Base-by-base conservation (phyloP, 2,888 invertebrate species). In the Philereme vetulata region DNA sequence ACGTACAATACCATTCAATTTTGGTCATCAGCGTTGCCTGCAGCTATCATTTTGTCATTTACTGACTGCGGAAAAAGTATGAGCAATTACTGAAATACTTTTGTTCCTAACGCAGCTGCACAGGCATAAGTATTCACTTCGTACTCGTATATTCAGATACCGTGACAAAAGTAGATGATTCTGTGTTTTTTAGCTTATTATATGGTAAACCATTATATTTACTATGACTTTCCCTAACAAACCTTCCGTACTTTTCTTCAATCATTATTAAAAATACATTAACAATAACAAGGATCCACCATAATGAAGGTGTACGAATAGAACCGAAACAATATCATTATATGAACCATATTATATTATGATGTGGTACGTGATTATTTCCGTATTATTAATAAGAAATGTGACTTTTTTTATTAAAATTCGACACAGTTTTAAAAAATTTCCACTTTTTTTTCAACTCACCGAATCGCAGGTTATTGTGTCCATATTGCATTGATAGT, bases 11-110 rank as follows among this genome's bases (percentile, higher is more conserved):
- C 21, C 21, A 56, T 76, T 74, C 75, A 75, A 69, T 72, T 76
- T 67, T 34, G 60, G 62, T 72, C 71, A 73, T 77, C 73, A 74
- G 68, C 67, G 38, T 38, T 8, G 8, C 8, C 8, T 2, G 21
- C 8, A 67, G 61, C 69, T 72, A 76, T 75, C 69, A 72, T 78
- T 75, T 72, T 71, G 74, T 78, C 75, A 70, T 76, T 69, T 70
- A 68, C 55, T 34, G 4, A 8, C 49, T 55, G 38, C 53, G 38
- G 51, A 21, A 42, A 49, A 51, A 51, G 59, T 61, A 44, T 50
- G 21, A 51, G 48, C 10, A 40, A 52, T 45, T 54, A 50, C 32
- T 42, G 44, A 51, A 51, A 55, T 10, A 51, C 32, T 43, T 57
- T 52, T 42, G 46, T 11, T 38, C 9, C 11, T 54, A 46, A 54